phyloP scores from a whole-genome alignment of 2,888 invertebrate species.

The Orthonychiurus folsomi region DNA sequence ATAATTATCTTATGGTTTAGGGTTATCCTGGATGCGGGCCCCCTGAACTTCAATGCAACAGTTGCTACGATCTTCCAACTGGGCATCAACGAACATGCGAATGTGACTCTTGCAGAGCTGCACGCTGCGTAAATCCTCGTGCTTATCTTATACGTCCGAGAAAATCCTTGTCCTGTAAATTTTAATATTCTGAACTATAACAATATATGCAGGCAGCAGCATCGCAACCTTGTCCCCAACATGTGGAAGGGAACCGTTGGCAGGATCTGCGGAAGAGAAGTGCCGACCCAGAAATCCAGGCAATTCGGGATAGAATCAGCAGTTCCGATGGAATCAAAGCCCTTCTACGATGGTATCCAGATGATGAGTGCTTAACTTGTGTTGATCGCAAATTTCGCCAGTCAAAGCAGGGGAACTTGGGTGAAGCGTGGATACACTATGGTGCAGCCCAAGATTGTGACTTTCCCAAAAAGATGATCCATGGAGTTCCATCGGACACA shows the following conservation, averaged over 20 bases:
- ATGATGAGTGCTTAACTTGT: slow-evolving; percentile 32
- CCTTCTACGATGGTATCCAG: slow-evolving; percentile 30
- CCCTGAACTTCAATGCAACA: neutral
- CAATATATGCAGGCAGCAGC: slow-evolving; percentile 15
- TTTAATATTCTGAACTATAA: neutral
- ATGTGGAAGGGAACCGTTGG: slow-evolving; percentile 32
- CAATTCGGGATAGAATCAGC: slow-evolving; percentile 24
- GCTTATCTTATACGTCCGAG: too few relatives aligned
- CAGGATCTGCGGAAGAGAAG: slow-evolving; percentile 20
- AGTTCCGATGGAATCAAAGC: slow-evolving; percentile 26
- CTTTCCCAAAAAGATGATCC: slow-evolving; percentile 30
- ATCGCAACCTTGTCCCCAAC: slow-evolving; percentile 25
- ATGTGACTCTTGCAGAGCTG: slow-evolving; percentile 26
- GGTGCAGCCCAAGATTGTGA: slow-evolving; percentile 38
- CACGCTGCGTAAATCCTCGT: slow-evolving; percentile 18
- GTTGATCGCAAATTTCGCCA: slow-evolving; percentile 33
- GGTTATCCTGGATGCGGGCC: slow-evolving; percentile 13
- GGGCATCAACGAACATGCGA: slow-evolving; percentile 37
- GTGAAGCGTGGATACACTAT: slow-evolving; percentile 32
- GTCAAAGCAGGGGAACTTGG: slow-evolving; percentile 24
- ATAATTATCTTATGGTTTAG: slow-evolving; percentile 11
- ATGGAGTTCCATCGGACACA: slow-evolving; percentile 28
- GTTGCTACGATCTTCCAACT: slow-evolving; percentile 32
- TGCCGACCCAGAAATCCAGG: slow-evolving; percentile 27
- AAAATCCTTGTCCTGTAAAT: neutral